Conservation (phyloP, 2,797 vertebrate genomes). For the Cyprinella venusta region DNA sequence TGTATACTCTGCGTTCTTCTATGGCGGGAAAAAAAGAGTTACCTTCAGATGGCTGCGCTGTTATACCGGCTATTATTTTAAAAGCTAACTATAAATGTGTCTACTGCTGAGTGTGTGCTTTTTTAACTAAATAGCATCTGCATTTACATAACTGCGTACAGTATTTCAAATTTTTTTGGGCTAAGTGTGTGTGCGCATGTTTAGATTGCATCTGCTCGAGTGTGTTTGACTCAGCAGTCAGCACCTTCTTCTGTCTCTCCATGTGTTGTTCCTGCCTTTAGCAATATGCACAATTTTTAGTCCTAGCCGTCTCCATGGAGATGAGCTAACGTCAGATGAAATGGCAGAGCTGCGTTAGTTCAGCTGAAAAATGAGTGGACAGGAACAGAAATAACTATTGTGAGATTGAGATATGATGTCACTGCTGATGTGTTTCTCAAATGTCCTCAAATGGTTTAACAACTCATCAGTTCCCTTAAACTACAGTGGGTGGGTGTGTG, state of each 20-base stretch:
- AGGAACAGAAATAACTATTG: slow-evolving; percentile 35
- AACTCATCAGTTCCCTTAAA: not conserved
- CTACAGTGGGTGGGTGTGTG: not conserved
- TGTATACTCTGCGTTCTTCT: not conserved
- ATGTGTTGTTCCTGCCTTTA: slow-evolving; percentile 19
- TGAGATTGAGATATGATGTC: not conserved
- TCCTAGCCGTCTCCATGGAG: slow-evolving; percentile 48
- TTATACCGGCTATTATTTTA: slow-evolving; percentile 2
- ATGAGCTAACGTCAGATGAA: slow-evolving; percentile 46
- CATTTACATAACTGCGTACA: not conserved
- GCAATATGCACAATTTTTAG: slow-evolving; percentile 30
- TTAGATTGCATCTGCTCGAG: not conserved
- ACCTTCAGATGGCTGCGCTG: not conserved
- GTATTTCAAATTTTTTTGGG: not conserved
- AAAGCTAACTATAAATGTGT: not conserved
- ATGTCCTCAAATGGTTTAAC: not conserved
- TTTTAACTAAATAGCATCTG: not conserved
- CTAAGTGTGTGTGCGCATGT: not conserved
- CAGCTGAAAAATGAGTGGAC: slow-evolving; percentile 37
- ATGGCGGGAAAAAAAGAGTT: not conserved
- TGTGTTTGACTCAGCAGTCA: not conserved
- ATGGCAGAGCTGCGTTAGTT: slow-evolving; percentile 39
- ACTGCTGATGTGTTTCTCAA: not conserved
- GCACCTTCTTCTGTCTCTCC: slow-evolving; percentile 14
- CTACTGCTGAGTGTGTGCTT: not conserved